phyloP scores from a whole-genome alignment of 2,888 invertebrate genomes.

The Unio delphinus region DNA sequence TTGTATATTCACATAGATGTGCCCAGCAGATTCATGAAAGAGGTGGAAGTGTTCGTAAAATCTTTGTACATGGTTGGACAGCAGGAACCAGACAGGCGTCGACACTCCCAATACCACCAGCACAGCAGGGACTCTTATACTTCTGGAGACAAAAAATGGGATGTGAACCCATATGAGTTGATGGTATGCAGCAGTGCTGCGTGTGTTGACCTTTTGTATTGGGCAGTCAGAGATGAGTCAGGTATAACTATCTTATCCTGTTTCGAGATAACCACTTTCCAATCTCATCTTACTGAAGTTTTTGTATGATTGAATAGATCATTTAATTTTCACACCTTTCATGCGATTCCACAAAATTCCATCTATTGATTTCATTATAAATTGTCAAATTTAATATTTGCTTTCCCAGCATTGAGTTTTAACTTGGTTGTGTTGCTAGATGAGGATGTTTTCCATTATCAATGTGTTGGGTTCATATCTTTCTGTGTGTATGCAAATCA shows the following conservation, averaged over 20 bases:
- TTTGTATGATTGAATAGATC: too few relatives aligned
- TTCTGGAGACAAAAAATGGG: slow-evolving; percentile 34
- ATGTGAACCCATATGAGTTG: slow-evolving; percentile 73
- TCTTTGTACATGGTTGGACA: slow-evolving; percentile 92
- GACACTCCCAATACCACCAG: slow-evolving; percentile 14
- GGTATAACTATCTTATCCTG: slow-evolving; percentile 75
- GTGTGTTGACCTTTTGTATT: slow-evolving; percentile 96
- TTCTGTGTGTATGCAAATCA: too few relatives aligned
- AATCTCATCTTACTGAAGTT: too few relatives aligned
- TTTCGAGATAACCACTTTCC: too few relatives aligned
- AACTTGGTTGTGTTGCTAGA: too few relatives aligned
- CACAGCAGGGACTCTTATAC: slow-evolving; percentile 17
- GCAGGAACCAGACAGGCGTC: slow-evolving; percentile 83
- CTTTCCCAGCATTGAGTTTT: too few relatives aligned
- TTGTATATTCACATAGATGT: slow-evolving; percentile 75
- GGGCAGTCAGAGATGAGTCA: slow-evolving; percentile 97
- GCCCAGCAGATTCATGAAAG: slow-evolving; percentile 90
- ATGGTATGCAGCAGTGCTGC: slow-evolving; percentile 98
- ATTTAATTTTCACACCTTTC: too few relatives aligned
- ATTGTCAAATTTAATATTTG: too few relatives aligned
- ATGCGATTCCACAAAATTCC: too few relatives aligned
- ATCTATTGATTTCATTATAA: too few relatives aligned
- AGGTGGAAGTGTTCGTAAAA: slow-evolving; percentile 92
- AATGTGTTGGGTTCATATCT: too few relatives aligned
- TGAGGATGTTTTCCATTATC: too few relatives aligned